phyloP scores from a whole-genome alignment of 2,888 invertebrate genomes.

The Ryuthela nishihirai region DNA sequence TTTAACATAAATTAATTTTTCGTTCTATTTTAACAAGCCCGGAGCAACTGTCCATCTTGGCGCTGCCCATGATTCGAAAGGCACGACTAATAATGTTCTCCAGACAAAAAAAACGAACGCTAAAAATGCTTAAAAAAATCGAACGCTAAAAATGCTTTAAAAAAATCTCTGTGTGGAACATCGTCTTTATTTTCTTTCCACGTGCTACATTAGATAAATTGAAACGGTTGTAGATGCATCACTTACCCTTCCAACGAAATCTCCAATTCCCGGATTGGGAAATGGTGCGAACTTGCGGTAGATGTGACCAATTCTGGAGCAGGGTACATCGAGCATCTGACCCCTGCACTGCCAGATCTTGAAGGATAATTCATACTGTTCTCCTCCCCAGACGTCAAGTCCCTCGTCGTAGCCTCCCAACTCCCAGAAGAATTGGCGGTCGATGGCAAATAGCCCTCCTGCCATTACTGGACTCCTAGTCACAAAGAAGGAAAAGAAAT shows the following conservation, averaged over 20 bases:
- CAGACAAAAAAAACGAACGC: no score
- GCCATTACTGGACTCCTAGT: conserved; percentile 93
- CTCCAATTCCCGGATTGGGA: conserved; percentile 84
- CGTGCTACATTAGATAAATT: no score
- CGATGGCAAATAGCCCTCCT: conserved; percentile 94
- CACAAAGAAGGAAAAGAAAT: no score
- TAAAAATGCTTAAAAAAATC: no score
- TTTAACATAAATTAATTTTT: no score
- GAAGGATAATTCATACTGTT: conserved; percentile 94
- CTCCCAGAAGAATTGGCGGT: conserved; percentile 88
- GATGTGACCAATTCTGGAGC: conserved; percentile 87
- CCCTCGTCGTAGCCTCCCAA: conserved; percentile 90
- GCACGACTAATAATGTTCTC: no score
- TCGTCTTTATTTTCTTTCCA: no score
- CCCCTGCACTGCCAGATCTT: conserved; percentile 97
- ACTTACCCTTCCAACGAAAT: conserved; percentile 71
- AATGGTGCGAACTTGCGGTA: conserved; percentile 83
- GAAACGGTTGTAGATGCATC: neutral
- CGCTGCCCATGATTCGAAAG: no score
- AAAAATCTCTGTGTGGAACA: no score
- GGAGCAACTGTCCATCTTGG: no score
- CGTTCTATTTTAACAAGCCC: no score
- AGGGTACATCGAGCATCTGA: conserved; percentile 86
- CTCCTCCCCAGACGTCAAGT: conserved; percentile 95
- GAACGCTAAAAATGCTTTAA: no score